Base-by-base conservation (phyloP, 2,888 invertebrate species). In the Volucella zonaria region DNA sequence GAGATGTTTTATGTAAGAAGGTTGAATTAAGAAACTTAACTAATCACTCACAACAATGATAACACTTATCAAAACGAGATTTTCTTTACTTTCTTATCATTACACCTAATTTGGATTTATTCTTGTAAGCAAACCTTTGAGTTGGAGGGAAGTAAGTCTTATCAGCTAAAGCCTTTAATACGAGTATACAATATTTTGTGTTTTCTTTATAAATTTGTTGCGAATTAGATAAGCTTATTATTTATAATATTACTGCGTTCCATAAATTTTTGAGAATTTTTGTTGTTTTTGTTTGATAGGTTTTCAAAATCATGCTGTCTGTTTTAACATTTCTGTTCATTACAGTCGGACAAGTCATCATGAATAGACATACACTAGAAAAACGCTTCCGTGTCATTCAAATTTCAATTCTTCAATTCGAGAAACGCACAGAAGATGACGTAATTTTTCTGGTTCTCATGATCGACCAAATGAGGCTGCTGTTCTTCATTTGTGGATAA, bases 151-250 rank as follows among this genome's bases (percentile, higher is more conserved):
- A 56, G 0, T 14, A 51, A 66, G 52, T 52, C 42, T 66, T 66
- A 52, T 66, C 52, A 18, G 15, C 3, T 66, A n/a, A 51, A 66
- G 18, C 15, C n/a, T 15, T 66, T 66, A 52, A 66, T 52, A n/a
- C n/a, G n/a, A n/a, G n/a, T n/a, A n/a, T n/a, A n/a, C n/a, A n/a
- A 40, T 42, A 51, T 3, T 31, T 38, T 31, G 31, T 6, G 31
- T 31, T 40, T 23, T 52, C 14, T 66, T 58, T 6, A 42, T 66
- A 40, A 18, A 51, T 6, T 18, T 51, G 15, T 8, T 12, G 14
- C 8, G 43, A 47, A 66, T 54, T 23, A 67, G 64, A 66, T 66
- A 66, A 38, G 10, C 10, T 40, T 40, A 11, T 15, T 51, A n/a
- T 0, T 15, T 14, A 40, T 11, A 47, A 4, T 18, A 18, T n/a